Conservation (phyloP, 2,113 vertebrate genomes). For the Chelonoidis abingdonii region DNA sequence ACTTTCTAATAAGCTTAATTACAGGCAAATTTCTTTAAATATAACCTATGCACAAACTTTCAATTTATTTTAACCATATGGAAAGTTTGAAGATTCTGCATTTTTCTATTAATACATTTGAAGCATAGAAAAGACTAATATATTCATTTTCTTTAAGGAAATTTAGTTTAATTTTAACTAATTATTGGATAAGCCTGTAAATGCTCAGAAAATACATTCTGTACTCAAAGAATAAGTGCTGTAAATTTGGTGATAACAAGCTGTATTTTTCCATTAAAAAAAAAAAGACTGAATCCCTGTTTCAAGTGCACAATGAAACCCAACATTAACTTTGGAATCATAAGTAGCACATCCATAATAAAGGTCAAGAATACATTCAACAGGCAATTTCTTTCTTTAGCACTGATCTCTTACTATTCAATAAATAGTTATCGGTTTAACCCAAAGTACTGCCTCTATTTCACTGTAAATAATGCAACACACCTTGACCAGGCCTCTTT, state of each 20-base stretch:
- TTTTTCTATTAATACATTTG: background rate
- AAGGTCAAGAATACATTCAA: background rate
- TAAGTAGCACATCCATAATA: background rate
- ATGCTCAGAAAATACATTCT: background rate
- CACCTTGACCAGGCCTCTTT: background rate
- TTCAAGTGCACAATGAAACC: background rate
- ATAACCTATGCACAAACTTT: background rate
- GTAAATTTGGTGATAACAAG: background rate
- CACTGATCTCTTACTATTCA: background rate
- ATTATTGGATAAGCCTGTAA: background rate
- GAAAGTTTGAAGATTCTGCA: background rate
- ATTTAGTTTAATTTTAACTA: background rate
- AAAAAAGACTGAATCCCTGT: rapidly evolving
- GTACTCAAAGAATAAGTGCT: background rate
- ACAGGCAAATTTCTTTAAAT: background rate
- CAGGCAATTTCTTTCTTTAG: background rate
- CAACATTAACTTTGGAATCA: background rate
- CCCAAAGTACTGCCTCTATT: background rate
- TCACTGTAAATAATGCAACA: background rate
- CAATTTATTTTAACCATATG: background rate
- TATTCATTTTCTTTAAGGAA: background rate
- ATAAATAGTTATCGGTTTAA: background rate
- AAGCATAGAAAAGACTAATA: background rate
- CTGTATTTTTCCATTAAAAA: background rate
- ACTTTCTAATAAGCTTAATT: background rate